These are phyloP conservation scores for Hylaea fasciaria DNA, from an alignment of 2,888 invertebrate species.

Conservation along the genomic window DNA sequence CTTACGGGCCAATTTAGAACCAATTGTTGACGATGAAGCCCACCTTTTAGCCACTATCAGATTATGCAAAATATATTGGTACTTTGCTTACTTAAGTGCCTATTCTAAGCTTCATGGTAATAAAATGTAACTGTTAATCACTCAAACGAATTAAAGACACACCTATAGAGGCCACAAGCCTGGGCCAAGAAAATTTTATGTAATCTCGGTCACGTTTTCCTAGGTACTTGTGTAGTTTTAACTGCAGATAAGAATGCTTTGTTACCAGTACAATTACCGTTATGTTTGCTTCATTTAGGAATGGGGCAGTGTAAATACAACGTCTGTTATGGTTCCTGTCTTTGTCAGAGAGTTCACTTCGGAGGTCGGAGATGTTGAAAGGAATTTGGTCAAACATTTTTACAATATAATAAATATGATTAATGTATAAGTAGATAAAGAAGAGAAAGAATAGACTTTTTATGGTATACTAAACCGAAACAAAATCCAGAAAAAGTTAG, in stretches of 20 bases:
- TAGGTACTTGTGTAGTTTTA: conserved; percentile 70
- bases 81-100: no score
- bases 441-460: no score
- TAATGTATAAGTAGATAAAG: no score
- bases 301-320: conserved; percentile 27
- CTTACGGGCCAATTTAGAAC: no score
- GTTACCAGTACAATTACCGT: conserved; percentile 59
- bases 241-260: conserved; percentile 69
- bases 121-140: conserved; percentile 5
- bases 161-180: conserved; percentile 59
- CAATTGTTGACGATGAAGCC: no score
- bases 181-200: conserved; percentile 53
- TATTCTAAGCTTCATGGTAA: neutral
- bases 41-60: no score
- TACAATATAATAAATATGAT: no score
- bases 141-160: conserved; percentile 56
- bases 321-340: conserved; percentile 15
- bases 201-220: conserved; percentile 72
- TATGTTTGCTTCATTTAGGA: conserved; percentile 66
- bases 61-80: no score
- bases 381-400: no score
- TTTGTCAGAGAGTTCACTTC: neutral
- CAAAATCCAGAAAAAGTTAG: no score
- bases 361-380: no score
- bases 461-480: no score